These are phyloP conservation scores for Xenotilapia longispinis DNA, from an alignment of 2,113 vertebrate species.

Conservation along the genomic window DNA sequence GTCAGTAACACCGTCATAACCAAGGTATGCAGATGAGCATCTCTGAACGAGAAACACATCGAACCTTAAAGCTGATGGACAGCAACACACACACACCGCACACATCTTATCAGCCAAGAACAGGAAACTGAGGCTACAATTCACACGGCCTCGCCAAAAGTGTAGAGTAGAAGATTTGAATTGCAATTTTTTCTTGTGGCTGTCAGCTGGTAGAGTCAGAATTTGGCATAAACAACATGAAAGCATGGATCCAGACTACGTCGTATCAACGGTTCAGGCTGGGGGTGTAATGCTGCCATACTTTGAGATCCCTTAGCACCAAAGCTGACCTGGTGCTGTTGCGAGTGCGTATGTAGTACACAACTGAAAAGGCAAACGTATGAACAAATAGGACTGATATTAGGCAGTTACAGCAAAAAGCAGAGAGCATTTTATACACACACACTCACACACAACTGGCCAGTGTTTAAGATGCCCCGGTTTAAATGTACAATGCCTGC, in stretches of 20 bases:
- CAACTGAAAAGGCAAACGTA: background rate
- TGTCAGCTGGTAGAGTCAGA: background rate
- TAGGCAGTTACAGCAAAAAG: background rate
- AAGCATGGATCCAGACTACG: background rate
- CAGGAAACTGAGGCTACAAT: background rate
- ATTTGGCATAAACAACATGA: background rate
- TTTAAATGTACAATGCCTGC: background rate
- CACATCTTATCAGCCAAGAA: background rate
- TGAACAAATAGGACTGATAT: background rate
- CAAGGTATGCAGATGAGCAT: background rate
- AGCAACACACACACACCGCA: background rate
- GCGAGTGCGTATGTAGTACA: background rate
- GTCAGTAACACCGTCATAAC: background rate
- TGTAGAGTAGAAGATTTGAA: background rate
- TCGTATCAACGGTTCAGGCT: background rate
- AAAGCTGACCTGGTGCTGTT: background rate
- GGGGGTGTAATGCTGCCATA: background rate
- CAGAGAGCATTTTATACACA: background rate
- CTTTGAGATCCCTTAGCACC: background rate
- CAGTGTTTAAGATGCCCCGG: constrained; percentile 13
- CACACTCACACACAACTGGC: background rate
- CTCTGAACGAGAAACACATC: background rate
- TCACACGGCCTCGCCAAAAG: background rate
- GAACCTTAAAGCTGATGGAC: accelerated
- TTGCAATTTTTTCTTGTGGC: background rate